Percentiles rank a stretch among this genome's conserved stretches.
phyloP scores from a whole-genome alignment of 1,140 invertebrate species.

The Saxidomus purpurata region DNA sequence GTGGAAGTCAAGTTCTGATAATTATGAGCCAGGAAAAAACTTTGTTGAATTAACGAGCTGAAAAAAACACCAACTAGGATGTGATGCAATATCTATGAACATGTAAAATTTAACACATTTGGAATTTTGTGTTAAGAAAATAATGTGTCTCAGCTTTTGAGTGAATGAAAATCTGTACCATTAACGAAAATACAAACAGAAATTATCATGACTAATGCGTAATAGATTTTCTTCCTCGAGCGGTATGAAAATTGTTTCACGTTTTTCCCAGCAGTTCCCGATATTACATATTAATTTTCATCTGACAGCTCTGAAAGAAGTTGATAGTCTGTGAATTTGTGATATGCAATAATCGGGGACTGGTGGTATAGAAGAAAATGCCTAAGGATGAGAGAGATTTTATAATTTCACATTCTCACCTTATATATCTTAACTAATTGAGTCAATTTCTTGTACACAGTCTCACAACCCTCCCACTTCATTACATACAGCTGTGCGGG shows the following conservation, averaged over 20 bases:
- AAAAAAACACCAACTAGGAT: too few species aligned
- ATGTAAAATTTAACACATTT: too few species aligned
- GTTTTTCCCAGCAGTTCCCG: background rate
- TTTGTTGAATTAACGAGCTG: too few species aligned
- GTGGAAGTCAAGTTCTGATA: too few species aligned
- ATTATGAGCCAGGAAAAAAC: too few species aligned
- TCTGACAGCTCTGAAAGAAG: background rate
- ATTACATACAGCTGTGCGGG: background rate
- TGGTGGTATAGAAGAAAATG: background rate
- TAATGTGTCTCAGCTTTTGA: too few species aligned
- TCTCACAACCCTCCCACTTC: background rate
- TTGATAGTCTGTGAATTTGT: constrained; percentile 30
- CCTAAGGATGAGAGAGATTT: background rate
- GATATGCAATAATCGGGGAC: background rate
- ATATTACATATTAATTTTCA: constrained; percentile 10
- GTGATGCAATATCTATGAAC: too few species aligned
- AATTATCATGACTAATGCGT: too few species aligned
- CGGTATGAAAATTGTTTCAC: background rate
- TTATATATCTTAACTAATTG: background rate
- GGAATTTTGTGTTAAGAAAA: too few species aligned
- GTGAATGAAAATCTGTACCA: too few species aligned
- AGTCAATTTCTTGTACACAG: background rate
- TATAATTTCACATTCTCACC: background rate
- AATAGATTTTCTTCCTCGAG: background rate
- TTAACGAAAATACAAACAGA: too few species aligned